Base-by-base conservation (phyloP, 2,797 vertebrate species). In the Cyprinodon diabolis region DNA sequence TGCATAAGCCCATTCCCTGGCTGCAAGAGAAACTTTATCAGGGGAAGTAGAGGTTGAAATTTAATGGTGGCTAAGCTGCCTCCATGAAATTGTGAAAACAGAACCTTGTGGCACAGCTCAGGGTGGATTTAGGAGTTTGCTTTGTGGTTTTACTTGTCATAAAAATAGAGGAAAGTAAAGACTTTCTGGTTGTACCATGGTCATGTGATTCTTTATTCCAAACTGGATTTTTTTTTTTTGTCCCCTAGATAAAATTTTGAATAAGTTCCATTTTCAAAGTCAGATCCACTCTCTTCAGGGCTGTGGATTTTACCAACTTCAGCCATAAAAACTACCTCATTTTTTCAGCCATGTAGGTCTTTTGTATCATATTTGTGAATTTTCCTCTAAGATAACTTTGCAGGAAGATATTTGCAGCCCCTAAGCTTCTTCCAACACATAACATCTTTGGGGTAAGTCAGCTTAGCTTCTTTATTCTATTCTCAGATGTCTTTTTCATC, bases 41-140 rank as follows among this genome's bases (percentile, higher is more conserved):
- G 84, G 85, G 90, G 88, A 92, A 92, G 89, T 85, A 72, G 77
- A 85, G 88, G 84, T 73, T 86, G 87, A 69, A 43, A 76, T 87
- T 92, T 93, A 84, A 92, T 74, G 86, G 80, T 83, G 19, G 74
- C 78, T 78, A 89, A 91, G 79, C 86, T 72, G 74, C 60, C 80
- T 45, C 84, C 86, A 78, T 86, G 80, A 87, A 85, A 86, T 71
- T 80, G 86, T 67, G 82, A 91, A 90, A 91, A 90, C 87, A 91
- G 83, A 90, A 91, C 86, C 87, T 89, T 85, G 86, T 86, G 84
- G 85, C 80, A 56, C 48, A 65, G 88, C 85, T 89, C 82, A 89
- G 76, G 84, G 0, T 13, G 83, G 80, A 87, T 88, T 85, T 90
- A 65, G 69, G 84, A 78, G 86, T 87, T 87, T 75, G 76, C 62